Conservation (phyloP, 1,140 invertebrate genomes). For the Sarcophaga bullata region DNA sequence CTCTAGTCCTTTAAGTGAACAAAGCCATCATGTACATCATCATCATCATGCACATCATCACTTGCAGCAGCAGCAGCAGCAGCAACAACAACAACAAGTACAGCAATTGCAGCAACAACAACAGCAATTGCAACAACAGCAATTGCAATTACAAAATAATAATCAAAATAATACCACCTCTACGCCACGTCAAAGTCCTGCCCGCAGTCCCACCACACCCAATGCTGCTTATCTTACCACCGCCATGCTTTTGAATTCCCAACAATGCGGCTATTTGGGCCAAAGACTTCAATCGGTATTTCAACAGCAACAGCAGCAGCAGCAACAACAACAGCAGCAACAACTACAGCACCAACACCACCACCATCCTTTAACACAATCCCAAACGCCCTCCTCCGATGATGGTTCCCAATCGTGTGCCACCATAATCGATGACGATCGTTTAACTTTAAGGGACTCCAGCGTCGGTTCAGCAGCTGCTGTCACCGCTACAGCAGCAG, state of each 20-base stretch:
- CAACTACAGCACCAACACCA: conserved; percentile 43
- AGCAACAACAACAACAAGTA: conserved; percentile 51
- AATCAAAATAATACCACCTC: conserved; percentile 44
- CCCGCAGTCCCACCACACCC: conserved; percentile 44
- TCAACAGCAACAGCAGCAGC: conserved; percentile 50
- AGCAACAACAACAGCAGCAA: conserved; percentile 44
- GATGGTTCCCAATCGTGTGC: conserved; percentile 61
- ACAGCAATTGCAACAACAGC: conserved; percentile 44
- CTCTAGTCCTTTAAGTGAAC: conserved; percentile 51
- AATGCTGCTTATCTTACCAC: conserved; percentile 61
- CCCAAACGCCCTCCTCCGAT: conserved; percentile 59
- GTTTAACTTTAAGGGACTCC: not conserved
- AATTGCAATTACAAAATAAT: conserved; percentile 29
- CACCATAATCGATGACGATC: conserved; percentile 59
- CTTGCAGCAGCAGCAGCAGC: conserved; percentile 46
- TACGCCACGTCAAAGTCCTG: not conserved
- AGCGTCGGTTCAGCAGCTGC: conserved; percentile 60
- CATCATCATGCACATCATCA: not conserved
- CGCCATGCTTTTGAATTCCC: conserved; percentile 63
- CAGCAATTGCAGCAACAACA: conserved; percentile 43
- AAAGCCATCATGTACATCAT: not conserved
- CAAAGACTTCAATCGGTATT: conserved; percentile 61
- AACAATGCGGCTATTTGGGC: conserved; percentile 62
- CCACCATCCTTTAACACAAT: conserved; percentile 51
- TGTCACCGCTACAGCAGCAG: conserved; percentile 65